Percentiles rank a stretch among this genome's conserved stretches.
Conservation (phyloP, 2,797 vertebrate genomes). For the Fistularia commersonii region DNA sequence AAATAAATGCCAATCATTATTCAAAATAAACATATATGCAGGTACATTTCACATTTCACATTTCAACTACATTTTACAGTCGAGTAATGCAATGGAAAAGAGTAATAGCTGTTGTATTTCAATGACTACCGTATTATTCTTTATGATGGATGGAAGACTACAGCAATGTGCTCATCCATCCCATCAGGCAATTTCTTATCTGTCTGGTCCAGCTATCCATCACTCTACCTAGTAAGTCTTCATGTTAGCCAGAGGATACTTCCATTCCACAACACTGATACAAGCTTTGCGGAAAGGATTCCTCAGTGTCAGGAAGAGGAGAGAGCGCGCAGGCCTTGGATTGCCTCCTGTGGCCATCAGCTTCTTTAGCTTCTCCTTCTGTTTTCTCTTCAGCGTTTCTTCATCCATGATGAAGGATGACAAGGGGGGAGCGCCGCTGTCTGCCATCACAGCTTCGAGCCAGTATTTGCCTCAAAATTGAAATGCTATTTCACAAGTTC, state of each 20-base stretch:
- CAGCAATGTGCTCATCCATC: neutral
- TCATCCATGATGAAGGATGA: slow-evolving; percentile 80
- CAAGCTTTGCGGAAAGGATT: slow-evolving; percentile 87
- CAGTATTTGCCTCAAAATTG: neutral
- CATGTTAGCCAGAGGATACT: slow-evolving; percentile 82
- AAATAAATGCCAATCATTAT: too few species aligned
- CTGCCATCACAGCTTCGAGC: slow-evolving; percentile 71
- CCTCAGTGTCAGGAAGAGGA: slow-evolving; percentile 85
- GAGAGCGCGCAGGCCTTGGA: slow-evolving; percentile 82
- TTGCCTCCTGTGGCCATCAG: slow-evolving; percentile 78
- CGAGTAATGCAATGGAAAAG: too few species aligned
- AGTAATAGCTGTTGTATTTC: neutral
- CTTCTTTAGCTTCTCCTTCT: slow-evolving; percentile 82
- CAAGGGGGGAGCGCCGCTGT: slow-evolving; percentile 53
- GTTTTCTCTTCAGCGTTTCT: slow-evolving; percentile 81
- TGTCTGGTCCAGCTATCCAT: neutral
- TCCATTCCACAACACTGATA: slow-evolving; percentile 94
- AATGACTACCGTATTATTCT: neutral
- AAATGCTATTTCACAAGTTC: slow-evolving; percentile 9
- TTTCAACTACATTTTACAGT: too few species aligned
- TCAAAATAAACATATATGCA: too few species aligned
- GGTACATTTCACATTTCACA: too few species aligned
- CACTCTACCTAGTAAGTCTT: neutral
- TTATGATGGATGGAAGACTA: too few species aligned
- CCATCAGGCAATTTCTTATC: neutral